A percentile compares a stretch with the other conserved stretches of the same genome.
phyloP scores from a whole-genome alignment of 2,113 vertebrate genomes.

The Alosa alosa region DNA sequence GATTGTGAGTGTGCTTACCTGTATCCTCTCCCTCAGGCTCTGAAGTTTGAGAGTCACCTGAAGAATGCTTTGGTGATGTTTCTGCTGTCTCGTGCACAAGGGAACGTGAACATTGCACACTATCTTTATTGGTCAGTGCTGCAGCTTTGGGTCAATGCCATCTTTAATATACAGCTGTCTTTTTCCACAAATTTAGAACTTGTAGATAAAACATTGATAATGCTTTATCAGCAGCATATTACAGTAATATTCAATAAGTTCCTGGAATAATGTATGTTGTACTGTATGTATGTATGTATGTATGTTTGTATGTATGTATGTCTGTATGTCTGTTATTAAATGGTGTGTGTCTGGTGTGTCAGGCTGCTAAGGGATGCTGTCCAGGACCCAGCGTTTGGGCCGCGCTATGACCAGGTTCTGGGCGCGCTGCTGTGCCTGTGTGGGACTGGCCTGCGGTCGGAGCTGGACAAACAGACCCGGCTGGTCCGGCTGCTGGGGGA shows the following conservation, averaged over 20 bases:
- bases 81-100: slow-evolving; percentile 86
- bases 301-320: not conserved
- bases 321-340: not conserved
- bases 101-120: slow-evolving; percentile 88
- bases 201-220: too few relatives aligned
- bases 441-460: slow-evolving; percentile 82
- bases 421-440: slow-evolving; percentile 88
- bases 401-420: slow-evolving; percentile 84
- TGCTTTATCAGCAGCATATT: too few relatives aligned
- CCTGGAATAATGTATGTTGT: not conserved
- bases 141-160: not conserved
- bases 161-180: not conserved
- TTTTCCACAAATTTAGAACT: too few relatives aligned
- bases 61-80: slow-evolving; percentile 86
- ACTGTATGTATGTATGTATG: not conserved
- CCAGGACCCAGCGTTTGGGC: slow-evolving; percentile 84
- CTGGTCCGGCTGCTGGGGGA: slow-evolving; percentile 87
- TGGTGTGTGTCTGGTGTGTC: slow-evolving; percentile 13
- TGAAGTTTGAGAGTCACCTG: slow-evolving; percentile 93
- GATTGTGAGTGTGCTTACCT: slow-evolving; percentile 32
- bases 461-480: slow-evolving; percentile 87
- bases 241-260: too few relatives aligned
- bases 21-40: slow-evolving; percentile 69
- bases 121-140: slow-evolving; percentile 89
- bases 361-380: slow-evolving; percentile 94